Base-by-base conservation (phyloP, 2,888 invertebrate species). In the Corythucha ciliata region DNA sequence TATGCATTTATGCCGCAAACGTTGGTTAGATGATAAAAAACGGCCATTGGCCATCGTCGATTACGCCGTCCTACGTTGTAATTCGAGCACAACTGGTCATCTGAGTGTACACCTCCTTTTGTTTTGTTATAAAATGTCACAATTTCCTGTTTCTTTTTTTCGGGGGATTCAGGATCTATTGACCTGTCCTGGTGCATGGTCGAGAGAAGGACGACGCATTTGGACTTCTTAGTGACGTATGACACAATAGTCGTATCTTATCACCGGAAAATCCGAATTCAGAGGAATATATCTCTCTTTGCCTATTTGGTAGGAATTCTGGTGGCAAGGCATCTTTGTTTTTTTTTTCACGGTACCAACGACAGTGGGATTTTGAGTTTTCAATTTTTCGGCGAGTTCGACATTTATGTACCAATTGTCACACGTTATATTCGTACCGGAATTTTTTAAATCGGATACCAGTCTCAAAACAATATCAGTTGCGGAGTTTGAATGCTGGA, bases 341-440 rank as follows among this genome's bases (percentile, higher is more conserved):
- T 56, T 21, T n/a, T n/a, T n/a, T n/a, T n/a, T n/a, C n/a, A n/a
- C n/a, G n/a, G n/a, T n/a, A n/a, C n/a, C n/a, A n/a, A n/a, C n/a
- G n/a, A n/a, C n/a, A n/a, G n/a, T n/a, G n/a, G n/a, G n/a, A n/a
- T n/a, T n/a, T n/a, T n/a, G n/a, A n/a, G n/a, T n/a, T n/a, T n/a
- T n/a, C n/a, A n/a, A n/a, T n/a, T n/a, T n/a, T n/a, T n/a, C n/a
- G n/a, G n/a, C n/a, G n/a, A n/a, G n/a, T n/a, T n/a, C n/a, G n/a
- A n/a, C n/a, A n/a, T 55, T 59, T 16, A 57, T 57, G 21, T 55
- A 58, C 55, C 55, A 59, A 40, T 54, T 57, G 21, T 58, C 58
- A 3, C 26, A 41, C 3, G 59, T 59, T 14, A 58, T 18, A 36
- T 59, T 59, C 14, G 52, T 53, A 14, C 53, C 51, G n/a, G 56